A percentile compares a stretch with the other conserved stretches of the same genome.
Evolutionary conservation across 1,140 invertebrate species (phyloP).

Genomic region (Hyposmocoma kahamanoa): DNA sequence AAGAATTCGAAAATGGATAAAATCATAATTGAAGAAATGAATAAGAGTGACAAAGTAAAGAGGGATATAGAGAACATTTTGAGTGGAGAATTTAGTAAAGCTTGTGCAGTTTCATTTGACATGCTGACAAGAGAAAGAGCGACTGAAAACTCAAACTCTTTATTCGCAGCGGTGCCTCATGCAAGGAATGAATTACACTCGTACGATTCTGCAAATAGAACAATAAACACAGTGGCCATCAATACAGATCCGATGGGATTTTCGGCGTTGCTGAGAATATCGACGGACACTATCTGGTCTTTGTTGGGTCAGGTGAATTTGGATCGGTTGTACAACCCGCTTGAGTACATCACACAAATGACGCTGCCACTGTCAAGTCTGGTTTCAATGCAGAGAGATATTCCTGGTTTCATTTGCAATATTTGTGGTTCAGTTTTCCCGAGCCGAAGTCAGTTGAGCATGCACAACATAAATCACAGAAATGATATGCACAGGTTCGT

Average conservation of each 20-base stretch:
- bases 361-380: neutral
- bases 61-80: constrained; percentile 21
- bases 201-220: neutral
- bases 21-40: constrained; percentile 24
- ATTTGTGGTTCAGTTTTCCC: constrained; percentile 46
- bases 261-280: constrained; percentile 36
- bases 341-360: neutral
- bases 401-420: constrained; percentile 25
- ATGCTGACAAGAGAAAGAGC: constrained; percentile 40
- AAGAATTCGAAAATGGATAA: constrained; percentile 15
- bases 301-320: constrained; percentile 40
- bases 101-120: constrained; percentile 25
- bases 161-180: constrained; percentile 15
- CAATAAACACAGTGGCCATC: constrained; percentile 29
- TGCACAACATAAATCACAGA: neutral
- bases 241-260: constrained; percentile 54
- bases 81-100: constrained; percentile 10
- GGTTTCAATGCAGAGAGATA: neutral
- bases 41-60: constrained; percentile 27
- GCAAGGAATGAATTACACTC: neutral
- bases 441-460: constrained; percentile 37
- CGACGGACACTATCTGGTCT: constrained; percentile 36
- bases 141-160: constrained; percentile 40
- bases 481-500: too few relatives aligned
- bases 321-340: constrained; percentile 24